These are phyloP conservation scores for Pseudobourletiella spinata DNA, from an alignment of 1,140 invertebrate species.

Conservation along the genomic window DNA sequence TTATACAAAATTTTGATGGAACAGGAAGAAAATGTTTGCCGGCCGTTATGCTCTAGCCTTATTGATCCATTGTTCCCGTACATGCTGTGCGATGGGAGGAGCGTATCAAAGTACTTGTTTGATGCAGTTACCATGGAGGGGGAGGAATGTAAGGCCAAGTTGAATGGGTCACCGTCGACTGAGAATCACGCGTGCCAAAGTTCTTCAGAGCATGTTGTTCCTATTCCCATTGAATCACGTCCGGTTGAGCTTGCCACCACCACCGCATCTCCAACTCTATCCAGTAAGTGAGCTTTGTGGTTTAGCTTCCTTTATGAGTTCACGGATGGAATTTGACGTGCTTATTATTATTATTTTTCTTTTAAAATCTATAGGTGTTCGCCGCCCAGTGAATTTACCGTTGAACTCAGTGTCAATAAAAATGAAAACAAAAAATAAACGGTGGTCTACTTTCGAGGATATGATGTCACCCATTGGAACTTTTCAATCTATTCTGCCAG, in stretches of 20 bases:
- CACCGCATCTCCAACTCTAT: background rate
- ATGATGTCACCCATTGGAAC: constrained; percentile 24
- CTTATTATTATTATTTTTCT: too few relatives aligned
- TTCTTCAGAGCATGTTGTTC: too few relatives aligned
- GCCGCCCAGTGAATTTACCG: constrained; percentile 28
- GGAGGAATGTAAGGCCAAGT: too few relatives aligned
- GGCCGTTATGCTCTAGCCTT: constrained; percentile 39
- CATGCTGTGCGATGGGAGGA: constrained; percentile 59
- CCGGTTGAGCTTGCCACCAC: background rate
- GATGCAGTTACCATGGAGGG: constrained; percentile 46
- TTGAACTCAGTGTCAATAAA: constrained; percentile 14
- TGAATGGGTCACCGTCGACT: too few relatives aligned
- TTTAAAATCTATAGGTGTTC: constrained; percentile 7
- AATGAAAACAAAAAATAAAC: constrained; percentile 11
- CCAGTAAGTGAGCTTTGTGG: too few relatives aligned
- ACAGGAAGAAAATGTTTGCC: background rate
- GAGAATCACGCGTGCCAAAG: too few relatives aligned
- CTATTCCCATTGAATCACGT: too few relatives aligned
- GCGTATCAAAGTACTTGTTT: constrained; percentile 60
- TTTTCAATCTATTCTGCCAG: too few relatives aligned
- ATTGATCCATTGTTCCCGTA: constrained; percentile 66
- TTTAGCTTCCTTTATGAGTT: too few relatives aligned
- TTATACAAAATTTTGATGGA: too few relatives aligned
- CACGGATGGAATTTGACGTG: too few relatives aligned
- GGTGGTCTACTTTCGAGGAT: constrained; percentile 30